A percentile compares a stretch with the other conserved stretches of the same genome.
Conservation (phyloP, 2,888 invertebrate genomes). For the Drosophila helvetica region DNA sequence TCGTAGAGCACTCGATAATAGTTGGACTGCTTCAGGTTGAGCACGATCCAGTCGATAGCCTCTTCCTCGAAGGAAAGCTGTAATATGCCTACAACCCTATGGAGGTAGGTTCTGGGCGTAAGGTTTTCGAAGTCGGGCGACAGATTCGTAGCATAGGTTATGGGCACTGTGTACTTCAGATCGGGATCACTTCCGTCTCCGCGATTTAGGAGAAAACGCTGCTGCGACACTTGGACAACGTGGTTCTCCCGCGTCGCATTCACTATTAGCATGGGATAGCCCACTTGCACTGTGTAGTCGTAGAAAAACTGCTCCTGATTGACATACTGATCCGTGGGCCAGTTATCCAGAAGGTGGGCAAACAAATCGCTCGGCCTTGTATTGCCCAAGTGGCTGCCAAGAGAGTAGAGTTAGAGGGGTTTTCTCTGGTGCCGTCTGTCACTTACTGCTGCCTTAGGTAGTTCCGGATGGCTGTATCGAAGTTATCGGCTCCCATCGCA, state of each 20-base stretch:
- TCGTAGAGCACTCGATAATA: constrained; percentile 89
- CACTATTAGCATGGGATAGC: constrained; percentile 87
- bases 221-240: constrained; percentile 58
- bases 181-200: constrained; percentile 55
- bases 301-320: constrained; percentile 80
- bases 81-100: constrained; percentile 31
- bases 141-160: constrained; percentile 75
- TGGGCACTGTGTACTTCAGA: constrained; percentile 75
- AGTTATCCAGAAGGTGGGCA: constrained; percentile 82
- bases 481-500: constrained; percentile 85
- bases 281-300: constrained; percentile 88
- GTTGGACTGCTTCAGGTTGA: constrained; percentile 79
- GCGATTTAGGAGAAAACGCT: constrained; percentile 66
- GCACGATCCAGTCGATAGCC: constrained; percentile 75
- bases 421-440: not conserved
- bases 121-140: constrained; percentile 65
- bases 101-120: constrained; percentile 61
- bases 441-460: constrained; percentile 86
- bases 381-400: constrained; percentile 71
- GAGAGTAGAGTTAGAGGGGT: accelerated
- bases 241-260: constrained; percentile 26
- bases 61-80: constrained; percentile 31
- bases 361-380: constrained; percentile 85
- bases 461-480: constrained; percentile 85
- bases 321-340: constrained; percentile 75